Conservation (phyloP, 2,888 invertebrate species). For the Orthosia gothica region DNA sequence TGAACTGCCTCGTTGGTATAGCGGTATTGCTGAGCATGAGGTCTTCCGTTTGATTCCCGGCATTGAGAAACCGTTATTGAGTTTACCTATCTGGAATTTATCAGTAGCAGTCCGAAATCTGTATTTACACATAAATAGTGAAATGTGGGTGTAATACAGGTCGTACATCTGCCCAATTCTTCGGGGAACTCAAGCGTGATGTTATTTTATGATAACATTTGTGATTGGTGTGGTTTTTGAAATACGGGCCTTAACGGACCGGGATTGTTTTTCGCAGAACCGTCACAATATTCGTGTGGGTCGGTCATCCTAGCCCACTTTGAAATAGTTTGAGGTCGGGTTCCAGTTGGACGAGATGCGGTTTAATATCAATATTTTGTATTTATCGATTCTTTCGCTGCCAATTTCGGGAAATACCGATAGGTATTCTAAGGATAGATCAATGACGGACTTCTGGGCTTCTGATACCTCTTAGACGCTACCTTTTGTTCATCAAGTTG, state of each 20-base stretch:
- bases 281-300: background rate
- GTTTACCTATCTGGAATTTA: no score
- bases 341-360: background rate
- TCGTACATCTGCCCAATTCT: no score
- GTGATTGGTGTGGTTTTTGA: conserved; percentile 6
- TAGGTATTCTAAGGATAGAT: background rate
- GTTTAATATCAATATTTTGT: conserved; percentile 18
- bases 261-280: background rate
- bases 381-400: no score
- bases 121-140: no score
- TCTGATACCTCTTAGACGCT: background rate
- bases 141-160: no score
- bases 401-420: background rate
- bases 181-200: no score
- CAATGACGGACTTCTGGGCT: background rate
- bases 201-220: background rate
- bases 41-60: no score
- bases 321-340: background rate
- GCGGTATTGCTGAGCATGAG: no score
- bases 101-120: no score
- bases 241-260: background rate
- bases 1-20: no score
- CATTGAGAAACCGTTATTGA: no score
- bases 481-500: no score
- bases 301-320: background rate